phyloP scores from a whole-genome alignment of 2,797 vertebrate species.

The Amblyopsis hoosieri region DNA sequence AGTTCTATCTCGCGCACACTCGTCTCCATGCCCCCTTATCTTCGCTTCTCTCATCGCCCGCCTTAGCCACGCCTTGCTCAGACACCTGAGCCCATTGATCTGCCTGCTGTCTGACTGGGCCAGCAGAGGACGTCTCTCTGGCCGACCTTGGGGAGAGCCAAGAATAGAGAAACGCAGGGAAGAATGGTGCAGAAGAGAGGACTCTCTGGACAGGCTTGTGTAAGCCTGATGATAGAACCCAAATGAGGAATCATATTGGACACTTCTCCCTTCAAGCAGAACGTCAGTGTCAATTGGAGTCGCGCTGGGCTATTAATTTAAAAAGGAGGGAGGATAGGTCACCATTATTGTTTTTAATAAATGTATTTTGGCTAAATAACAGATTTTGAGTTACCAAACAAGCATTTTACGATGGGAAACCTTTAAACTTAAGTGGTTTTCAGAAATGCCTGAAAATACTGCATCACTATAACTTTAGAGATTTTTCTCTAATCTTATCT shows the following conservation, averaged over 20 bases:
- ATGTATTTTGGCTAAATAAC: too few relatives aligned
- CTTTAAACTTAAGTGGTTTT: too few relatives aligned
- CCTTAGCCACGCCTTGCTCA: conserved; percentile 22
- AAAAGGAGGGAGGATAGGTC: too few relatives aligned
- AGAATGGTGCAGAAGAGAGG: not conserved
- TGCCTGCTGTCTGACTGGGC: conserved; percentile 40
- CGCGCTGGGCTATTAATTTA: too few relatives aligned
- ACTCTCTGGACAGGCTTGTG: not conserved
- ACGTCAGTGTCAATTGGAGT: too few relatives aligned
- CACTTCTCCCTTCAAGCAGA: too few relatives aligned
- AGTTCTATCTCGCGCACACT: conserved; percentile 12
- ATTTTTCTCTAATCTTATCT: too few relatives aligned
- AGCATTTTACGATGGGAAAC: too few relatives aligned
- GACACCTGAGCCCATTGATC: conserved; percentile 71
- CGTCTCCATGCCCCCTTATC: conserved; percentile 2
- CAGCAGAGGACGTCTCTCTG: conserved; percentile 34
- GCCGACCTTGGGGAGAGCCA: conserved; percentile 58
- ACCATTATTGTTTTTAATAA: too few relatives aligned
- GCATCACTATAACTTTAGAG: too few relatives aligned
- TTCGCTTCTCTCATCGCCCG: conserved; percentile 8
- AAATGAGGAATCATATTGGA: not conserved
- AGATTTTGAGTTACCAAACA: too few relatives aligned
- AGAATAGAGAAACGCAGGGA: conserved; percentile 4
- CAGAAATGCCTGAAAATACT: too few relatives aligned
- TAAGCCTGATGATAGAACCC: conserved; percentile 12